phyloP scores from a whole-genome alignment of 2,113 vertebrate species.

The Clarias gariepinus region DNA sequence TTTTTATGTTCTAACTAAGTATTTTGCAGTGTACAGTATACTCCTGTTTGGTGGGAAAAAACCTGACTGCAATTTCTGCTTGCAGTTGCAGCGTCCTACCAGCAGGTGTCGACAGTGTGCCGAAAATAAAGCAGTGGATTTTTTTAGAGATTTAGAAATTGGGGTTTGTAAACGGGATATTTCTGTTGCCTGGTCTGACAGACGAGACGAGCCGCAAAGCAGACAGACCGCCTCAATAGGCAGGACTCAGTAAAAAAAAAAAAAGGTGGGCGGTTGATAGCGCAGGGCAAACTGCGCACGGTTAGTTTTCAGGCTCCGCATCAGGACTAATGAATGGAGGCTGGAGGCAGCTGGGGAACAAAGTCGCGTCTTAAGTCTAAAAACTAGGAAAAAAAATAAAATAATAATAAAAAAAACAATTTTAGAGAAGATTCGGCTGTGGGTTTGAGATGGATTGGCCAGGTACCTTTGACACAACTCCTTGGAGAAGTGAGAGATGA shows the following conservation, averaged over 20 bases:
- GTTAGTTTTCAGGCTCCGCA: constrained; percentile 57
- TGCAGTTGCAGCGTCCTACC: constrained; percentile 22
- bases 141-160: not conserved
- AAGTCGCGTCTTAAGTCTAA: constrained; percentile 34
- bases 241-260: not conserved
- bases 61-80: not conserved
- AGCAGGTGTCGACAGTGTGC: constrained; percentile 47
- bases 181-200: not conserved
- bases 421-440: constrained; percentile 13
- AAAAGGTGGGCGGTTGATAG: constrained; percentile 48
- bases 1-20: not conserved
- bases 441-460: constrained; percentile 68
- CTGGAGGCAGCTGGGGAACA: constrained; percentile 66
- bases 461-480: constrained; percentile 45
- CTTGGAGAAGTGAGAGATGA: constrained; percentile 59
- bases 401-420: not conserved
- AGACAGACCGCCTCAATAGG: constrained; percentile 44
- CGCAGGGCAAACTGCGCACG: constrained; percentile 6
- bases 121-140: not conserved
- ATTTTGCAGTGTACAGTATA: not conserved
- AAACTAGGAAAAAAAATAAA: no score
- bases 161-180: not conserved
- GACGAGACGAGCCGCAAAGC: not conserved
- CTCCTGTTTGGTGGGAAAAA: not conserved
- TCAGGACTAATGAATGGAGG: constrained; percentile 76